A percentile compares a stretch with the other conserved stretches of the same genome.
Evolutionary conservation across 2,888 invertebrate species (phyloP).

Genomic region (Pteria penguin): DNA sequence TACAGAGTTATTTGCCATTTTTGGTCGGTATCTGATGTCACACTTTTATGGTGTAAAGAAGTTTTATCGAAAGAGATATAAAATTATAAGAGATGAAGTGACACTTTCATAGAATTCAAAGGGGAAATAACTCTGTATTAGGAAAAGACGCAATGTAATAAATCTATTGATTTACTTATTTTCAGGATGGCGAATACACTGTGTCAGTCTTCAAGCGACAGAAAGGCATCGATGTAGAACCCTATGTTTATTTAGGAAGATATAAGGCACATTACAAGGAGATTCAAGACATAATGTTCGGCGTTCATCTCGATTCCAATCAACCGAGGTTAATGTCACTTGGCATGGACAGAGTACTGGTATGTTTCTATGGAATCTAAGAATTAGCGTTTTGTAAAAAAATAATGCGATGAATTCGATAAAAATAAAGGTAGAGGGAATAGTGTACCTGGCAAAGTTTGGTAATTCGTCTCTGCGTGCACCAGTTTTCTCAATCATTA

Average conservation of each 20-base stretch:
- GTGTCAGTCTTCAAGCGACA: conserved; percentile 72
- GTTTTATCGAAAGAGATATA: too few species aligned
- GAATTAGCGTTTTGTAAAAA: background rate
- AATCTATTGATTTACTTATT: too few species aligned
- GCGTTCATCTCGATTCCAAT: conserved; percentile 75
- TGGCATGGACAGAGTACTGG: conserved; percentile 78
- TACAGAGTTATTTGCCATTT: too few species aligned
- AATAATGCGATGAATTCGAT: background rate
- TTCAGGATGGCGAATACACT: conserved; percentile 78
- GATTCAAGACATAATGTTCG: conserved; percentile 78
- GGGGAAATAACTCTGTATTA: too few species aligned
- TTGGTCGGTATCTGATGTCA: too few species aligned
- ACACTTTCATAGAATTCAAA: too few species aligned
- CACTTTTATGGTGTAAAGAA: too few species aligned
- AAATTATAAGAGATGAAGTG: too few species aligned
- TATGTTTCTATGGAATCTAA: too few species aligned
- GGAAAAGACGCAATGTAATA: too few species aligned
- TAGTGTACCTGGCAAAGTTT: background rate
- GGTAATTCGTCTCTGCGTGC: background rate
- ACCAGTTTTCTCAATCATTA: background rate
- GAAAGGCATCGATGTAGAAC: conserved; percentile 53
- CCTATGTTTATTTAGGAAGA: conserved; percentile 77
- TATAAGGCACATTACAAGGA: conserved; percentile 79
- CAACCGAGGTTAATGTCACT: conserved; percentile 76
- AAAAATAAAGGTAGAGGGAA: background rate